Percentiles rank a stretch among this genome's conserved stretches.
phyloP scores from a whole-genome alignment of 1,140 invertebrate species.

The Dendrolimus kikuchii region DNA sequence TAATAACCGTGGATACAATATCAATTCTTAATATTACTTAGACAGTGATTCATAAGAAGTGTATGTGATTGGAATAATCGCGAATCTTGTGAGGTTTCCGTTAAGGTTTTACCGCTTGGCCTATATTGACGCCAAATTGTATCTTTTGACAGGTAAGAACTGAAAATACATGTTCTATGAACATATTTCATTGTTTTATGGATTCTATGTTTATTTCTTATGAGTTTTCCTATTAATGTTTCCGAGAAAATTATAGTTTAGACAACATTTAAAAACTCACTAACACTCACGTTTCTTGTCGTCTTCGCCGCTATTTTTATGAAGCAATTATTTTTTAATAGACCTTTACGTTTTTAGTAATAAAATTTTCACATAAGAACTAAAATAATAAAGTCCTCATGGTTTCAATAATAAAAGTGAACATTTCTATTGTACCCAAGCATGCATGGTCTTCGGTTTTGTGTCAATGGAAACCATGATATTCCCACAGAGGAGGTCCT shows the following conservation, averaged over 20 bases:
- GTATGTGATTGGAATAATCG: slow-evolving; percentile 30
- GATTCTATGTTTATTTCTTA: background rate
- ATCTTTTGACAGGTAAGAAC: slow-evolving; percentile 54
- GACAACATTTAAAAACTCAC: too few species aligned
- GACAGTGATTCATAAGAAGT: slow-evolving; percentile 31
- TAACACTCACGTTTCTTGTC: too few species aligned
- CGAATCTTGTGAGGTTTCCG: slow-evolving; percentile 32
- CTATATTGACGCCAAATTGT: slow-evolving; percentile 45
- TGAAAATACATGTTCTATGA: background rate
- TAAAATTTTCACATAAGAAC: too few species aligned
- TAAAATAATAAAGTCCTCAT: too few species aligned
- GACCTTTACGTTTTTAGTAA: too few species aligned
- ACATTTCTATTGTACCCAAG: too few species aligned
- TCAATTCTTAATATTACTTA: slow-evolving; percentile 8
- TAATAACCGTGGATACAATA: slow-evolving; percentile 11
- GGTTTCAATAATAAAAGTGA: too few species aligned
- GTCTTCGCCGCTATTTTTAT: too few species aligned
- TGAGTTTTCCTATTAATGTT: background rate
- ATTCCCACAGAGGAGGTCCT: slow-evolving; percentile 50
- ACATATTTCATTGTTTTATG: background rate
- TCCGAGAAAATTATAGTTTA: too few species aligned
- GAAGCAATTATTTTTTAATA: too few species aligned
- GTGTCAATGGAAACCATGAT: background rate
- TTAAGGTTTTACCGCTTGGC: slow-evolving; percentile 28
- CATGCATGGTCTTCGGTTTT: background rate